These are phyloP conservation scores for Ceyx cyanopectus DNA, from an alignment of 2,113 vertebrate species.

Conservation along the genomic window DNA sequence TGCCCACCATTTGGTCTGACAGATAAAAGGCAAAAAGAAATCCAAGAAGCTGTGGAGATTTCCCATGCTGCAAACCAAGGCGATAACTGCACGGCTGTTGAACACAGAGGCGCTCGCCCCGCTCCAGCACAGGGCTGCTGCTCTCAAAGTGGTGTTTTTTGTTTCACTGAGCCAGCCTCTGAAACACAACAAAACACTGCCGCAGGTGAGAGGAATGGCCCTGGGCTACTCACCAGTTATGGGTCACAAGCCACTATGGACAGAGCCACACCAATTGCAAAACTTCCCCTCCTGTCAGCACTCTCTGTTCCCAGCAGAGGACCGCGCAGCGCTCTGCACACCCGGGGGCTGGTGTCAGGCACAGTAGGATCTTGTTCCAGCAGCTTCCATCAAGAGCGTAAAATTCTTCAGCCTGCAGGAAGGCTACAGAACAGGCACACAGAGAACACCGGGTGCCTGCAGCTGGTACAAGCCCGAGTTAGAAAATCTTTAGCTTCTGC, in stretches of 20 bases:
- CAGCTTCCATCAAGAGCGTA: not conserved
- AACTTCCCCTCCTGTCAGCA: not conserved
- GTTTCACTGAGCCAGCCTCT: not conserved
- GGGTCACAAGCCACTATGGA: not conserved
- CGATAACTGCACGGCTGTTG: fast-evolving
- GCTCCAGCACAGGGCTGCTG: not conserved
- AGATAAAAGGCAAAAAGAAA: slow-evolving; percentile 13
- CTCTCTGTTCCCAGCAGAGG: fast-evolving
- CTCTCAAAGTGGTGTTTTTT: not conserved
- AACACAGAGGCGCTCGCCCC: fast-evolving
- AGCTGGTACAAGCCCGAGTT: fast-evolving
- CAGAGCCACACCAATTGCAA: not conserved
- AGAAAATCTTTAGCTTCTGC: not conserved
- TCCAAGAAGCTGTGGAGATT: not conserved
- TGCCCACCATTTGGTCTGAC: slow-evolving; percentile 17
- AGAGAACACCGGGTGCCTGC: not conserved
- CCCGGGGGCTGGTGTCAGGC: fast-evolving
- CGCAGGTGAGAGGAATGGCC: not conserved
- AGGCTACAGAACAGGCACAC: not conserved
- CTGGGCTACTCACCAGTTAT: not conserved
- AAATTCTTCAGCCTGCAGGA: not conserved
- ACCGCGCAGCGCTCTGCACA: not conserved
- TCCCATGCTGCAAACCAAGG: not conserved
- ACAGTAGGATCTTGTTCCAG: not conserved
- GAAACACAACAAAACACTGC: not conserved